Conservation (phyloP, 2,797 vertebrate species). For the Gymnothorax reevesii region DNA sequence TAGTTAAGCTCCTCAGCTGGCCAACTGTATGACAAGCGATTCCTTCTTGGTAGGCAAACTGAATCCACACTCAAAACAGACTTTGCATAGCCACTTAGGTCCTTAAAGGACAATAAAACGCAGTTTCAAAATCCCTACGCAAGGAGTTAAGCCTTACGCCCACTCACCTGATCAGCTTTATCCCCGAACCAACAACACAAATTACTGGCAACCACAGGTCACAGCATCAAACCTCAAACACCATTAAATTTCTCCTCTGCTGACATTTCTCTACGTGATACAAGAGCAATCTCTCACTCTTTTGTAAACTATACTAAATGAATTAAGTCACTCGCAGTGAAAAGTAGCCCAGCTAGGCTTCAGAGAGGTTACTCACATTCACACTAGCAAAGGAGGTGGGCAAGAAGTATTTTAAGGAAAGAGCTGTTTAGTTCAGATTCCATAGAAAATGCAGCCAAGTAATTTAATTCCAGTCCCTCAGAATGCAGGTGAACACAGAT, state of each 20-base stretch:
- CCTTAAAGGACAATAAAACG: conserved; percentile 22
- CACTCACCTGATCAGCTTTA: background rate
- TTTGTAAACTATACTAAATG: conserved; percentile 48
- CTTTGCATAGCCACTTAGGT: conserved; percentile 32
- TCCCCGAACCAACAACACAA: background rate
- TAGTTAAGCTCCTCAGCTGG: too few relatives aligned
- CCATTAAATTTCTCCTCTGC: background rate
- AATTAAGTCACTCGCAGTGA: conserved; percentile 57
- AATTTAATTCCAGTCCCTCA: conserved; percentile 55
- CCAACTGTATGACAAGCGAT: background rate
- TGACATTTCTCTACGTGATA: background rate
- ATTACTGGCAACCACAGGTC: background rate
- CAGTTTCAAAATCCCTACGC: background rate
- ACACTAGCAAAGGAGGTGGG: conserved; percentile 43
- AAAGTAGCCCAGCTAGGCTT: conserved; percentile 67
- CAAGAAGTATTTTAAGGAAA: conserved; percentile 40
- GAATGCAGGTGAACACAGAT: conserved; percentile 55
- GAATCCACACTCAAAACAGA: conserved; percentile 2
- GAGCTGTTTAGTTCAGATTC: conserved; percentile 43
- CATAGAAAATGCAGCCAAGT: conserved; percentile 47
- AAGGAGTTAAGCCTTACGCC: background rate
- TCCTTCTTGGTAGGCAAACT: conserved; percentile 7
- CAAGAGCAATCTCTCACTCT: background rate
- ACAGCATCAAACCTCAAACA: background rate
- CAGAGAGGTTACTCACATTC: conserved; percentile 68